phyloP scores from a whole-genome alignment of 2,888 invertebrate genomes.

The Euclidia mi region DNA sequence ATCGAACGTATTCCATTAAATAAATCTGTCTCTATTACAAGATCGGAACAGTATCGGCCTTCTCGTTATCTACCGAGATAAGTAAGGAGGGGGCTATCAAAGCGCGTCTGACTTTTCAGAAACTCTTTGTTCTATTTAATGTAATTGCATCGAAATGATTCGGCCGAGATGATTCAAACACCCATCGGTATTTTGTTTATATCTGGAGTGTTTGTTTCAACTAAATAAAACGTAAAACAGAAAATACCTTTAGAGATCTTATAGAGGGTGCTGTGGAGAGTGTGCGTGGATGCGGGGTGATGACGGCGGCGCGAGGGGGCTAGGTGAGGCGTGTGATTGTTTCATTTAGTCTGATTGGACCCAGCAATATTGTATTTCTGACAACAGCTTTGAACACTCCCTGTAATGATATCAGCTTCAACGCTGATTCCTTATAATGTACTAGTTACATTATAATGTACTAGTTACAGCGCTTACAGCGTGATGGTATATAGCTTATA shows the following conservation, averaged over 20 bases:
- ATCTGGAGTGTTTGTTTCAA: slow-evolving; percentile 40
- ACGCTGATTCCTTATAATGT: no score
- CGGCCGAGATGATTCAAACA: slow-evolving; percentile 44
- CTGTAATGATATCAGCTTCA: slow-evolving; percentile 32
- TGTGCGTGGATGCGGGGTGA: not conserved
- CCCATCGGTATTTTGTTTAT: slow-evolving; percentile 39
- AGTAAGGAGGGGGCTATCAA: slow-evolving; percentile 32
- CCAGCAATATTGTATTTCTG: slow-evolving; percentile 69
- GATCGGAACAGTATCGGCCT: slow-evolving; percentile 12
- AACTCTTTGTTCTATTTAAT: slow-evolving; percentile 52
- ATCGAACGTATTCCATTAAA: slow-evolving; percentile 3
- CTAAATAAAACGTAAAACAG: slow-evolving; percentile 43
- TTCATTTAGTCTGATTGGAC: slow-evolving; percentile 69
- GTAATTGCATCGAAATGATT: slow-evolving; percentile 57
- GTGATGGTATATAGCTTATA: no score
- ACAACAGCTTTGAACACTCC: slow-evolving; percentile 52
- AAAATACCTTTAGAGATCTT: slow-evolving; percentile 34
- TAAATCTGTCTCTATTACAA: not conserved
- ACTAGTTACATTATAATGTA: no score
- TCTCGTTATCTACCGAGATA: slow-evolving; percentile 17
- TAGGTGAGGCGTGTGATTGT: slow-evolving; percentile 46
- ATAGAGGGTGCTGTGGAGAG: slow-evolving; percentile 17
- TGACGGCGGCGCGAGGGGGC: not conserved
- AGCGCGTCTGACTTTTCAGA: slow-evolving; percentile 34
- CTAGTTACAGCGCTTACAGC: no score